Percentiles rank a stretch among this genome's conserved stretches.
These are phyloP conservation scores for Leucoraja ocellata DNA, from an alignment of 2,797 vertebrate genomes.

Conservation along the genomic window DNA sequence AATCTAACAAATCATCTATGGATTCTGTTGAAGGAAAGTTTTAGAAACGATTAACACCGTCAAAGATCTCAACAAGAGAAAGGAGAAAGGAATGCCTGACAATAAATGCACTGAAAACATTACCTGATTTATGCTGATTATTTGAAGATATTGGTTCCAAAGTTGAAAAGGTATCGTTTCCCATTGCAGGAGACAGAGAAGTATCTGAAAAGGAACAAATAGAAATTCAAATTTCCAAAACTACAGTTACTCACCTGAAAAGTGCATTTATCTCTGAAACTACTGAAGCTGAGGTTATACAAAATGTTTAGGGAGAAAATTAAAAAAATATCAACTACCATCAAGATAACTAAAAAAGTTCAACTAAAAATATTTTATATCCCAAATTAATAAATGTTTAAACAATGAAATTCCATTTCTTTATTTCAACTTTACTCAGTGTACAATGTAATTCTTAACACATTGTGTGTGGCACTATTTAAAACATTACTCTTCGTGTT, in stretches of 20 bases:
- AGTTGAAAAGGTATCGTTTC: constrained; percentile 21
- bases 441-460: background rate
- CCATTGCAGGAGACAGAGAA: background rate
- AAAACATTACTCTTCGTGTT: background rate
- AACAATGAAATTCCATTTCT: background rate
- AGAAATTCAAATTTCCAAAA: background rate
- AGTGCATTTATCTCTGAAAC: background rate
- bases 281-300: background rate
- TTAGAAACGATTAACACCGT: constrained; percentile 3
- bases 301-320: constrained; percentile 3
- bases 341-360: background rate
- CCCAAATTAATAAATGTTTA: background rate
- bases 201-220: background rate
- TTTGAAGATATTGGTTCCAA: background rate
- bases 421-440: background rate
- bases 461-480: background rate
- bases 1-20: constrained; percentile 57
- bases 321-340: background rate
- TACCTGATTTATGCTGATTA: constrained; percentile 23
- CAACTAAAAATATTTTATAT: background rate
- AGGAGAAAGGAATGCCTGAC: background rate
- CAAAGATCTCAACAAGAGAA: background rate
- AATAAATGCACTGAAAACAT: background rate
- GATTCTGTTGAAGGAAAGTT: constrained; percentile 46
- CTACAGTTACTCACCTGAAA: background rate